Base-by-base conservation (phyloP, 1,140 invertebrate species). In the Lithobius niger region DNA sequence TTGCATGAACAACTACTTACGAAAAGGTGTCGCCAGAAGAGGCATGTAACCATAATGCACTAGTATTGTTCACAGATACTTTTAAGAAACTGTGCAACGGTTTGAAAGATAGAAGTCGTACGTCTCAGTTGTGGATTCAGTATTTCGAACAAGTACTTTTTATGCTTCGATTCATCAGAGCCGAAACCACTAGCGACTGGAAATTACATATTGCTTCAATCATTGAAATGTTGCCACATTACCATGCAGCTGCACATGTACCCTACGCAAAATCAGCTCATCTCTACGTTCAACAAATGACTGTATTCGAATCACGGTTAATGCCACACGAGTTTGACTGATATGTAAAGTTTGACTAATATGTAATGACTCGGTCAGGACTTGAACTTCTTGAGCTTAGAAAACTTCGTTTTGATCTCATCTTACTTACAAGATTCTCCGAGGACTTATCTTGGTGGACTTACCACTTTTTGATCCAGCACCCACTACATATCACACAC, bases 161-260 rank as follows among this genome's bases (percentile, higher is more conserved):
- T n/a, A n/a, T n/a, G n/a, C n/a, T n/a, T n/a, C n/a, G n/a, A 40
- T 65, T 65, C 27, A 56, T 65, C 2, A 50, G 54, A 47, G 58
- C 63, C 24, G 65, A 65, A 56, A 57, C 60, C 49, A 65, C 58
- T 18, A 61, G 62, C 22, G 51, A 66, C 49, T 63, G 59, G 60
- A 6, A 4, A 18, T 19, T n/a, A n/a, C n/a, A n/a, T n/a, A n/a
- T n/a, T n/a, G n/a, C n/a, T n/a, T n/a, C n/a, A n/a, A n/a, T n/a
- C n/a, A n/a, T n/a, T n/a, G n/a, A n/a, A n/a, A n/a, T n/a, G n/a
- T 13, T 47, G 6, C 45, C 45, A 47, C 19, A 47, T 47, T 47
- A 13, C 22, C 45, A 47, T 18, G 6, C 18, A 6, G 45, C 18
- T 13, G 45, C 10, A 36, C 31, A 36, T 36, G 6, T 36, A 10